Evolutionary conservation across 2,113 vertebrate species (phyloP), one percentile per base, ranked within the genome.

Genomic region (Oncorhynchus gorbuscha): DNA sequence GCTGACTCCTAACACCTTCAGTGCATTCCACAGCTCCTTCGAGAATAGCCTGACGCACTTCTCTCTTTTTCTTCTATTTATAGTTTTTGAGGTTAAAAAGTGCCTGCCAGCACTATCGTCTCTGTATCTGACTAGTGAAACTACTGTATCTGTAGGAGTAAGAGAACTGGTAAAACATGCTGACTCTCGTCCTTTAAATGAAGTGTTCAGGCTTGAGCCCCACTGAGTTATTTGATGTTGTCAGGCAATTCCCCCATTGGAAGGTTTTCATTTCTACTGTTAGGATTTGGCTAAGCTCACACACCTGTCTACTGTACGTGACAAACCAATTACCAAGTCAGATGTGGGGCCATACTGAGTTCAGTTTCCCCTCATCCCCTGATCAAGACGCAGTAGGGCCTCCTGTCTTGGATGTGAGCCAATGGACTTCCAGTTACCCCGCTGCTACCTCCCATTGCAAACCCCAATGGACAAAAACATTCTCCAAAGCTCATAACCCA

Each of bases 1-100:
- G 64, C 71, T 76, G 49, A 45, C 86, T 81, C 79, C 73, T 86
- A 74, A 81, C 87, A 85, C 78, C 55, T 84, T 75, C 68, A 61
- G 77, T 76, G 59, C 72, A 65, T 81, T 86, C 35, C 66, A 69
- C 69, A 32, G 75, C 72, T 82, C 81, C 76, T 84, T 82, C 77
- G 78, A 26, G 22, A 76, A 76, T 69, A 32, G 18, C 51, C 18
- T 58, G 18, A 16, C 13, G 18, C 13, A 4, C 18, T 58, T 16
- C 18, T 3, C 28, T 64, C 18, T 22, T 45, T 61, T 28, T 4
- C 51, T 22, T 20, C 58, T 62, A 26, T 58, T 58, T 22, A n/a
- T 11, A 45, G 59, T 49, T 61, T 51, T 71, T 2, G 8, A 39
- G 69, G 3, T 6, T 51, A 26, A 39, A 39, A 39, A 39, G 39